A percentile compares a stretch with the other conserved stretches of the same genome.
These are phyloP conservation scores for Lasioglossum leucozonium DNA, from an alignment of 2,888 invertebrate genomes.

Conservation along the genomic window DNA sequence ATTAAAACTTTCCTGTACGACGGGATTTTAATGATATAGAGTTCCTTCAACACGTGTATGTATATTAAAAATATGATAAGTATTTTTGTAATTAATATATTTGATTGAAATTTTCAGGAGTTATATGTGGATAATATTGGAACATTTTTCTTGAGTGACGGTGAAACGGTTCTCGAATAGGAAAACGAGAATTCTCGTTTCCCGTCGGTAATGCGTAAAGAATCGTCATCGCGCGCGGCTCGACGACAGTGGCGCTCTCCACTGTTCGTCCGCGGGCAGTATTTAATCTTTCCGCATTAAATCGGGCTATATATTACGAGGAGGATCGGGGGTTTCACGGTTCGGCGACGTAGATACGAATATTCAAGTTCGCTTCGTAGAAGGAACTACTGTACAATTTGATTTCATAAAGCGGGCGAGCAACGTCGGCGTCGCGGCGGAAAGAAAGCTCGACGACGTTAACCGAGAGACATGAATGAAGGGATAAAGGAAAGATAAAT, in stretches of 20 bases:
- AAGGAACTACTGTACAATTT: constrained; percentile 1
- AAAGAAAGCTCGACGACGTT: constrained; percentile 34
- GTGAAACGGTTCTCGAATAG: no score
- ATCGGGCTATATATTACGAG: neutral
- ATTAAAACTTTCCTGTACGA: no score
- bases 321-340: constrained; percentile 1
- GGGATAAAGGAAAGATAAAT: constrained; percentile 67
- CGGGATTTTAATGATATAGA: no score
- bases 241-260: neutral
- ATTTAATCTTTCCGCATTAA: neutral
- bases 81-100: no score
- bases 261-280: neutral
- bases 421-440: neutral
- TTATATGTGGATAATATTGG: no score
- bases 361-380: neutral
- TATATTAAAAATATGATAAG: no score
- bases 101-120: no score
- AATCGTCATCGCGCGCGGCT: neutral
- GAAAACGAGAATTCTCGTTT: no score
- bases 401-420: constrained; percentile 41
- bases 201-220: no score
- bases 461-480: constrained; percentile 47
- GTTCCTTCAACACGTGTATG: no score
- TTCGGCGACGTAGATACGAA: neutral
- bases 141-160: no score